Conservation (phyloP, 2,888 invertebrate genomes). For the Drosophila lutescens region DNA sequence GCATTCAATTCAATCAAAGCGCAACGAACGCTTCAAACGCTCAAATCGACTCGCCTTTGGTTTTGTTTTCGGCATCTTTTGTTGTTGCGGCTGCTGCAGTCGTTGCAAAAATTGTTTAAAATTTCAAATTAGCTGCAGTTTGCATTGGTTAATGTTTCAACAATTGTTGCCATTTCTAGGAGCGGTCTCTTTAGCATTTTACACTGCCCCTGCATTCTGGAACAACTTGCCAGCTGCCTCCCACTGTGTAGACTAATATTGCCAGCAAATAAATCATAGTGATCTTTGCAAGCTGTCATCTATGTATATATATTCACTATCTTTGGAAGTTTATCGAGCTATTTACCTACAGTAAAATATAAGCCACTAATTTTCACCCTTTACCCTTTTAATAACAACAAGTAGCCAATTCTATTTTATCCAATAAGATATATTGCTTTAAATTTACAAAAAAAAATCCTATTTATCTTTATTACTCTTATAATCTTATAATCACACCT, state of each 20-base stretch:
- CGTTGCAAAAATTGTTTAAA: conserved; percentile 66
- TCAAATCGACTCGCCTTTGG: conserved; percentile 43
- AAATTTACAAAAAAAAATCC: no score
- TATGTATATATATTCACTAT: background rate
- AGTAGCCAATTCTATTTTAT: no score
- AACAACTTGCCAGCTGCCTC: conserved; percentile 7
- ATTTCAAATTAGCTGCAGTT: conserved; percentile 75
- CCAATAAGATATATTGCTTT: no score
- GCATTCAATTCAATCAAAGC: conserved; percentile 77
- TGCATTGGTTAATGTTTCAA: conserved; percentile 56
- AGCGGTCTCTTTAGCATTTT: conserved; percentile 40
- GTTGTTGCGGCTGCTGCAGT: conserved; percentile 48
- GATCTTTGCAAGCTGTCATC: background rate
- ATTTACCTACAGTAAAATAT: no score
- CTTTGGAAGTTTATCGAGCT: background rate
- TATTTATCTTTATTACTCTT: no score
- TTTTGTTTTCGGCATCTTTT: conserved; percentile 74
- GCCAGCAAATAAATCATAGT: conserved; percentile 6
- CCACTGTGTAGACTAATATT: conserved; percentile 4
- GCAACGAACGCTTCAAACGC: conserved; percentile 65
- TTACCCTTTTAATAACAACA: no score
- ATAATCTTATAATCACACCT: background rate
- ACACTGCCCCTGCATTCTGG: conserved; percentile 29
- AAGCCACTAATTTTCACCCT: no score
- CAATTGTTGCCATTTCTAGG: conserved; percentile 51